A percentile compares a stretch with the other conserved stretches of the same genome.
Evolutionary conservation across 2,888 invertebrate genomes (phyloP).

Genomic region (Ptilodon capucinus): DNA sequence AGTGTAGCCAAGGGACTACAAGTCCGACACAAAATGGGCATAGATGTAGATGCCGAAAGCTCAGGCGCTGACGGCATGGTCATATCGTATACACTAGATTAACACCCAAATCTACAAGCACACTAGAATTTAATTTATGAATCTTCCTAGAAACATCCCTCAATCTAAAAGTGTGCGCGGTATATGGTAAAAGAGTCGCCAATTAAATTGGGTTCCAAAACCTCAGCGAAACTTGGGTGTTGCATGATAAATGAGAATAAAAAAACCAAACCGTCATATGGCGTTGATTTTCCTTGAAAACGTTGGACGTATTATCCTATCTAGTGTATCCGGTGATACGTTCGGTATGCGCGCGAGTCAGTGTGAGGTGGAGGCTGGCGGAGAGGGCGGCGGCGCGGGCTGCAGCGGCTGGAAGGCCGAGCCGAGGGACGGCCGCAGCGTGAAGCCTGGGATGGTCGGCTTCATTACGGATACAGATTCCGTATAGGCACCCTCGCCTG

Average conservation of each 20-base stretch:
- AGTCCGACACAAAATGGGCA: constrained; percentile 5
- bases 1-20: constrained; percentile 15
- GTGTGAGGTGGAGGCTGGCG: constrained; percentile 26
- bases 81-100: background rate
- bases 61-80: background rate
- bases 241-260: too few relatives aligned
- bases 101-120: background rate
- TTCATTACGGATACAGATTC: constrained; percentile 75
- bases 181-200: background rate
- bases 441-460: constrained; percentile 86
- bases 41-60: background rate
- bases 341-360: constrained; percentile 18
- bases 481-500: constrained; percentile 65
- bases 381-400: constrained; percentile 43
- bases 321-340: background rate
- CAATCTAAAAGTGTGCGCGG: background rate
- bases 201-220: background rate
- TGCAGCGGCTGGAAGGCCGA: constrained; percentile 91
- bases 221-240: background rate
- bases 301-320: background rate
- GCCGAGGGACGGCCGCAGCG: constrained; percentile 89
- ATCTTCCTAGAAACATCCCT: background rate
- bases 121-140: background rate
- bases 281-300: background rate
- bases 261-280: too few relatives aligned